Conservation (phyloP, 2,888 invertebrate genomes). For the Papilio protenor region DNA sequence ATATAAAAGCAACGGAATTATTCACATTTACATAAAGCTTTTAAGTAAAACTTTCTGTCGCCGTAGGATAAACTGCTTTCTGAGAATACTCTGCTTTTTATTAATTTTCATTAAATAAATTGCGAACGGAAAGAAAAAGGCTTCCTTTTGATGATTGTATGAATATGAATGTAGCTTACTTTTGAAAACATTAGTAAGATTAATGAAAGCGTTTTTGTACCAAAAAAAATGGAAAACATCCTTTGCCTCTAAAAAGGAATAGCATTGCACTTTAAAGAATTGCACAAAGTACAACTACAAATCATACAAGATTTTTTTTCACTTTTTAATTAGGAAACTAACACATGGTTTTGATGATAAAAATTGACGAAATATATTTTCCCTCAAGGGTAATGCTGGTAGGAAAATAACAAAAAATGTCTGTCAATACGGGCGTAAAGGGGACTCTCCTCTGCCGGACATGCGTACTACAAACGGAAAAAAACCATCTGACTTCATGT, state of each 20-base stretch:
- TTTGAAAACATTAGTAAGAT: neutral
- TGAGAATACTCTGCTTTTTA: neutral
- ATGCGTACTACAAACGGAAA: neutral
- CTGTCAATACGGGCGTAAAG: neutral
- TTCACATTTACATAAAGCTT: constrained; percentile 43
- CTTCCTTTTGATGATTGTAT: constrained; percentile 1
- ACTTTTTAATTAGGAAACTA: no score
- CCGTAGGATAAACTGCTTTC: constrained; percentile 14
- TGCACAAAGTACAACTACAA: no score
- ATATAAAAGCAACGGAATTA: constrained; percentile 28
- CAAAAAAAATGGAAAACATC: neutral
- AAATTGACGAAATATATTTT: neutral
- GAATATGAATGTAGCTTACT: neutral
- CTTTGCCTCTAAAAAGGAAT: neutral
- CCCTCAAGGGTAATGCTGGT: constrained; percentile 17
- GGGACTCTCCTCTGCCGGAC: neutral
- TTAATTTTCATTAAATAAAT: constrained; percentile 21
- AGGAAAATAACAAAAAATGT: neutral
- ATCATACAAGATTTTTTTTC: no score
- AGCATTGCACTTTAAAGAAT: no score
- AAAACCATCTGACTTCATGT: neutral
- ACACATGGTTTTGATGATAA: neutral
- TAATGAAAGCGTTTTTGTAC: neutral
- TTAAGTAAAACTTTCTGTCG: constrained; percentile 37
- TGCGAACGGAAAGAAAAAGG: neutral